Percentiles rank a stretch among this genome's conserved stretches.
phyloP scores from a whole-genome alignment of 2,797 vertebrate species.

The Protosalanx chinensis region DNA sequence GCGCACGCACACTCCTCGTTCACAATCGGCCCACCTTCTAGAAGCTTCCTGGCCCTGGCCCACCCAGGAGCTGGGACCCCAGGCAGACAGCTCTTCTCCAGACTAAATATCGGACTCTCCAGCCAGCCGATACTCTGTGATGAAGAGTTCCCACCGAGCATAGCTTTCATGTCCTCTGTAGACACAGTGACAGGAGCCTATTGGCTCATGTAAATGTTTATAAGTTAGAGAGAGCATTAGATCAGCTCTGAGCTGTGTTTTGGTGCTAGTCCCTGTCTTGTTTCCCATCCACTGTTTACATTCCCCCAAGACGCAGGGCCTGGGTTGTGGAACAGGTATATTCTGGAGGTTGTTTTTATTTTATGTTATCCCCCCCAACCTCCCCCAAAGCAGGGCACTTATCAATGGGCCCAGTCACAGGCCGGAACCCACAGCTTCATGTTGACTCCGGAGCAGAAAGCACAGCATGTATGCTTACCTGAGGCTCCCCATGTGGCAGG shows the following conservation, averaged over 20 bases:
- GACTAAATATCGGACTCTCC: not conserved
- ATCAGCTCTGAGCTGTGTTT: not conserved
- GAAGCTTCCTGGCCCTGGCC: not conserved
- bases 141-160: not conserved
- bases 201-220: not conserved
- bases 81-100: not conserved
- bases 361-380: not conserved
- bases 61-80: not conserved
- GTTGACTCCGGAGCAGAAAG: constrained; percentile 25
- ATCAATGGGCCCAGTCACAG: constrained; percentile 31
- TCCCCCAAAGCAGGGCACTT: not conserved
- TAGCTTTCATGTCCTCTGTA: not conserved
- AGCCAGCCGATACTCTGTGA: too few species aligned
- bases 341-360: not conserved
- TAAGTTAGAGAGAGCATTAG: not conserved
- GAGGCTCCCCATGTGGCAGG: constrained; percentile 5
- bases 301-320: not conserved
- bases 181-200: not conserved
- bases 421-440: not conserved
- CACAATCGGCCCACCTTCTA: not conserved
- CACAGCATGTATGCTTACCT: constrained; percentile 18
- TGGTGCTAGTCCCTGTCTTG: not conserved
- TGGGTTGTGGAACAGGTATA: not conserved
- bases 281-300: constrained; percentile 2
- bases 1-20: not conserved